phyloP scores from a whole-genome alignment of 1,140 invertebrate genomes.

The Hylaeus volcanicus region DNA sequence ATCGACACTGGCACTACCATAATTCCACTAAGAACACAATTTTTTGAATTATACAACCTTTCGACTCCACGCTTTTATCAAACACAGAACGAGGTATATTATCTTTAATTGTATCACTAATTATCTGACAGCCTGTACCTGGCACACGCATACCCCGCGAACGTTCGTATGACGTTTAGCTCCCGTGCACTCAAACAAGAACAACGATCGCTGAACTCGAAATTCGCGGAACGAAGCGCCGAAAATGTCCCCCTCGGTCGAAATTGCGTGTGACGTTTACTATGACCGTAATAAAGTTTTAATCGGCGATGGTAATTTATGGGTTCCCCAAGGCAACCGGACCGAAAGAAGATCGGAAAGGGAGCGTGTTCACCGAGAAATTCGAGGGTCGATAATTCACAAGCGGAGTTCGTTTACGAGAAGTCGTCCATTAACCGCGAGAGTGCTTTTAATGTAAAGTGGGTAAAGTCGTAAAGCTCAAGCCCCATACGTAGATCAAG shows the following conservation, averaged over 20 bases:
- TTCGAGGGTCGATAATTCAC: constrained; percentile 61
- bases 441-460: constrained; percentile 70
- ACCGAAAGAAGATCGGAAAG: constrained; percentile 59
- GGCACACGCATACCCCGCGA: no score
- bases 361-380: constrained; percentile 44
- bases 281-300: constrained; percentile 60
- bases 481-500: constrained; percentile 55
- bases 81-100: no score
- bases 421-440: constrained; percentile 67
- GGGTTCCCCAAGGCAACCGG: constrained; percentile 27
- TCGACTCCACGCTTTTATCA: no score
- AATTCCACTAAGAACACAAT: no score
- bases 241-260: constrained; percentile 62
- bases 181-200: background rate
- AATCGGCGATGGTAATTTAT: constrained; percentile 61
- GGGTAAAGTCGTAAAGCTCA: constrained; percentile 65
- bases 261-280: constrained; percentile 57
- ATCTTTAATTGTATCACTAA: no score
- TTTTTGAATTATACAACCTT: no score
- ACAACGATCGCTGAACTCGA: background rate
- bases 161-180: background rate
- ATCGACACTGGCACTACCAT: no score
- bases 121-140: no score
- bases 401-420: constrained; percentile 60
- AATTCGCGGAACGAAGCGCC: background rate